A percentile compares a stretch with the other conserved stretches of the same genome.
phyloP scores from a whole-genome alignment of 2,113 vertebrate species.

The Corythornis cristatus region DNA sequence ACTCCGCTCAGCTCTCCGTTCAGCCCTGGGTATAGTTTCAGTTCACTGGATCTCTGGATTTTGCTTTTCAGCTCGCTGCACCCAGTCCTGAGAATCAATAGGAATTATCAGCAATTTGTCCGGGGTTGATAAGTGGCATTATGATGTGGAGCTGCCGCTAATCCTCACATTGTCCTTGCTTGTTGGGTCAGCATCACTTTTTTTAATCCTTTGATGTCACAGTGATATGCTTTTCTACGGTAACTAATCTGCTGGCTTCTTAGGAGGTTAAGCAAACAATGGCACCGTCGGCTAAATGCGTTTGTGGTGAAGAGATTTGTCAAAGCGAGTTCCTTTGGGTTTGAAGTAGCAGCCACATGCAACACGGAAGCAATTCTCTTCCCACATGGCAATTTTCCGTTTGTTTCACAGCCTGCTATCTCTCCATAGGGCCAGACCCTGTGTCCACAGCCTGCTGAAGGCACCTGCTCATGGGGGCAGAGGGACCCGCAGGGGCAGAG shows the following conservation, averaged over 20 bases:
- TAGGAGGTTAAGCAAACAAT: background rate
- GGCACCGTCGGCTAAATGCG: accelerated
- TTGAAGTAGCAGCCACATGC: background rate
- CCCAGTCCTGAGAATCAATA: conserved; percentile 20
- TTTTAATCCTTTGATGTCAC: background rate
- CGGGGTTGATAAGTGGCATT: conserved; percentile 20
- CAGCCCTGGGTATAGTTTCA: background rate
- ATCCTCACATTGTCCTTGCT: background rate
- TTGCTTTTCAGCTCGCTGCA: conserved; percentile 6
- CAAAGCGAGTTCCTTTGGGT: background rate
- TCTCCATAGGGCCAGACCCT: background rate
- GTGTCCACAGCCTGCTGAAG: too few relatives aligned
- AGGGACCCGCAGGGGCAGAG: accelerated
- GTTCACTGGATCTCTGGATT: background rate
- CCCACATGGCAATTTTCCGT: accelerated
- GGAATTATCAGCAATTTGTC: conserved; percentile 52
- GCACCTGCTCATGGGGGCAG: accelerated
- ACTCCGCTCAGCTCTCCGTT: background rate
- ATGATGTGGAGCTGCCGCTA: background rate
- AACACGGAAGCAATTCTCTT: accelerated
- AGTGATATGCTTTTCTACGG: background rate
- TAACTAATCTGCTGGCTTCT: background rate
- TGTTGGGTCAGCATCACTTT: background rate
- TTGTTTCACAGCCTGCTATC: accelerated
- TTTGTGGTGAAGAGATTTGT: background rate